Base-by-base conservation (phyloP, 2,113 vertebrate genomes). In the Falcunculus frontatus region DNA sequence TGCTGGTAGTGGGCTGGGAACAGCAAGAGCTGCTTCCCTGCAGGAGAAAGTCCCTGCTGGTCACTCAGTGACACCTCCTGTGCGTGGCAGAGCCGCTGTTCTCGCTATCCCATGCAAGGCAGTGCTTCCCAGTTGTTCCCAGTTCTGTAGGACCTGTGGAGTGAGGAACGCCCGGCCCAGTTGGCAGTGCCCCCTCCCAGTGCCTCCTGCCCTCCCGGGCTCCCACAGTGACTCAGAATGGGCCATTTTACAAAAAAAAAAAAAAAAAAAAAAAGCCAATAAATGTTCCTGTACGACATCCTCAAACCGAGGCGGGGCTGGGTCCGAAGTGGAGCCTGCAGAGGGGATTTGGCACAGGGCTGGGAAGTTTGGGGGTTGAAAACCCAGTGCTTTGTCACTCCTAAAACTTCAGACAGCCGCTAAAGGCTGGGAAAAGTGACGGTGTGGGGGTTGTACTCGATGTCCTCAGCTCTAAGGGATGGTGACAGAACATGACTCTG, bases 51-150 rank as follows among this genome's bases (percentile, higher is more conserved):
- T 13, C 62, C 4, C 57, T 32, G 18, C 35, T 33, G 23, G 18
- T 22, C 56, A 10, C 29, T 49, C n/a, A 4, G 0, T 25, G 67
- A 4, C 69, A 25, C 12, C 18, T 70, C 12, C 52, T 18, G 57
- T 5, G 74, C 20, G 52, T 2, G 47, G 30, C 74, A 53, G 69
- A 32, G 64, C 39, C 9, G 0, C 59, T 5, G 18, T 16, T 49
- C 44, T 6, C 27, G 1, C 0, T 3, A 0, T 15, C 39, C n/a
- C 4, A 0, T 7, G 49, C 47, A 1, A 14, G 47, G 23, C 63
- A 4, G 27, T 1, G 16, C 11, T 4, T 70, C 62, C 50, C 57
- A 16, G 23, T 6, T 2, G 16, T 11, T 72, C 68, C 50, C 50
- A 35, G 49, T 3, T 13, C 37, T 2, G 17, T 3, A 15, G 49